Evolutionary conservation across 1,140 invertebrate species (phyloP).

Genomic region (Bactericera cockerelli): DNA sequence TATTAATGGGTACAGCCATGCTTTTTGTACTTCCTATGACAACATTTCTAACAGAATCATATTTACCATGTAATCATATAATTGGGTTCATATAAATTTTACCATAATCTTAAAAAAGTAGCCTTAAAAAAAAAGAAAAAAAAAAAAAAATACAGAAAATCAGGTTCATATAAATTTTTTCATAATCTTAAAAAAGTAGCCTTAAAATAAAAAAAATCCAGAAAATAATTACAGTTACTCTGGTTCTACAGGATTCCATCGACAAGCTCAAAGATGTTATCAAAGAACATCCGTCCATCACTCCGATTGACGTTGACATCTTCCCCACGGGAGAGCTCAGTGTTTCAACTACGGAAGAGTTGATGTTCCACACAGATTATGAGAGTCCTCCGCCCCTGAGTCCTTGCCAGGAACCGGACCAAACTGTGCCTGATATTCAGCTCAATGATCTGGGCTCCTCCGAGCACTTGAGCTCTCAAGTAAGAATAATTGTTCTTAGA

Average conservation of each 20-base stretch:
- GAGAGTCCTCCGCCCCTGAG: conserved; percentile 20
- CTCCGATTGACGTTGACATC: conserved; percentile 84
- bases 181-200: too few relatives aligned
- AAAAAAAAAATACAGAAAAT: too few relatives aligned
- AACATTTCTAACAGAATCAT: too few relatives aligned
- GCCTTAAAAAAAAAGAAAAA: too few relatives aligned
- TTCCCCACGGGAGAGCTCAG: conserved; percentile 48
- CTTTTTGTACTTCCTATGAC: neutral
- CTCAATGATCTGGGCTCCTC: conserved; percentile 36
- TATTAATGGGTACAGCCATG: neutral
- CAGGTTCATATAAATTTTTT: too few relatives aligned
- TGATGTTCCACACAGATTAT: conserved; percentile 21
- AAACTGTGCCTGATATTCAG: conserved; percentile 36
- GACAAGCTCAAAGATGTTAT: conserved; percentile 63
- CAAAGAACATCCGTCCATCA: conserved; percentile 73
- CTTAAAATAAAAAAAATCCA: too few relatives aligned
- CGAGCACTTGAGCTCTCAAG: conserved; percentile 26
- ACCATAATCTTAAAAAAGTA: too few relatives aligned
- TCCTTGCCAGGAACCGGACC: conserved; percentile 33
- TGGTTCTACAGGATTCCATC: conserved; percentile 48
- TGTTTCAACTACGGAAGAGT: conserved; percentile 31
- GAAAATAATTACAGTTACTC: too few relatives aligned
- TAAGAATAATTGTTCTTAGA: too few relatives aligned
- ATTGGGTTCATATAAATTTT: too few relatives aligned
- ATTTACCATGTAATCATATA: too few relatives aligned